phyloP scores from a whole-genome alignment of 2,888 invertebrate species.

The Hydraecia micacea region DNA sequence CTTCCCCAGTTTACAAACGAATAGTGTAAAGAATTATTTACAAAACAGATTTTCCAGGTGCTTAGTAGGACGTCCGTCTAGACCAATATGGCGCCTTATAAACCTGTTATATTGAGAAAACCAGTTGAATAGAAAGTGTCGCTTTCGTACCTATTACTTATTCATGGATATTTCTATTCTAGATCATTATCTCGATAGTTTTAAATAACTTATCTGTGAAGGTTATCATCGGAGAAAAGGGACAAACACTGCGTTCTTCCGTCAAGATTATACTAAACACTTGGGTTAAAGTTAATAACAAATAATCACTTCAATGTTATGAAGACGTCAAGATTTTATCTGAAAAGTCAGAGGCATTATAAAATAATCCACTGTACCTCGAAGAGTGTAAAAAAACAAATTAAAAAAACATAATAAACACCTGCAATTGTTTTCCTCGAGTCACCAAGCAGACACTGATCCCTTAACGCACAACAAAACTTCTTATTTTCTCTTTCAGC shows the following conservation, averaged over 20 bases:
- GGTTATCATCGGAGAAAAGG: constrained; percentile 27
- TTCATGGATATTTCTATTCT: constrained; percentile 47
- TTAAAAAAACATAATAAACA: constrained; percentile 78
- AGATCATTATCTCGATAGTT: constrained; percentile 5
- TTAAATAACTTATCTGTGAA: constrained; percentile 3
- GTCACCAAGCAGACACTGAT: constrained; percentile 94
- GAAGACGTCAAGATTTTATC: constrained; percentile 16
- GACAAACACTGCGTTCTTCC: constrained; percentile 1
- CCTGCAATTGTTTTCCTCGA: constrained; percentile 95
- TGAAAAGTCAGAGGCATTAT: constrained; percentile 11
- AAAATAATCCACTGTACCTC: constrained; percentile 6
- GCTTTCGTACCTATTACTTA: constrained; percentile 59
- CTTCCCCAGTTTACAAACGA: constrained; percentile 11
- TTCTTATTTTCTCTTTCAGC: constrained; percentile 92
- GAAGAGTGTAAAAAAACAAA: constrained; percentile 21
- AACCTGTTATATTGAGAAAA: constrained; percentile 66
- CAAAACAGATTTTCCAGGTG: constrained; percentile 29
- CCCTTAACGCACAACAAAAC: constrained; percentile 94
- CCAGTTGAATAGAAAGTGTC: constrained; percentile 70
- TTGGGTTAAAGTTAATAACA: constrained; percentile 2
- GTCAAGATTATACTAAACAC: background rate
- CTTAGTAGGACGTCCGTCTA: constrained; percentile 46
- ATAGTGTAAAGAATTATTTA: constrained; percentile 24
- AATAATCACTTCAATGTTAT: constrained; percentile 25
- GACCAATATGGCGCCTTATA: constrained; percentile 49